Percentiles rank a stretch among this genome's conserved stretches.
These are phyloP conservation scores for Pyrgus malvae DNA, from an alignment of 2,888 invertebrate genomes.

Conservation along the genomic window DNA sequence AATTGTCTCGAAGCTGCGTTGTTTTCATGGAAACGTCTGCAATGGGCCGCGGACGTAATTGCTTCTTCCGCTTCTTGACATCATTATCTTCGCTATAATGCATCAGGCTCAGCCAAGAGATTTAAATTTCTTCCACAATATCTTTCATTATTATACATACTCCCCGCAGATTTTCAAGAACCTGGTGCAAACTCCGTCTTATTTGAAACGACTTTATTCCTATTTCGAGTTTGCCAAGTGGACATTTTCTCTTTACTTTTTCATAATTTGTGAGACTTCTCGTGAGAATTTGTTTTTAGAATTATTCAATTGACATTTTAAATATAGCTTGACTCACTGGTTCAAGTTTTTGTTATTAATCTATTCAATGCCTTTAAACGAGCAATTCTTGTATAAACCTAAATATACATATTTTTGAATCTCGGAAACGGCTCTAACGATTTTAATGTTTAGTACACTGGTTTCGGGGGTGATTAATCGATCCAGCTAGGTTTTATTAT, in stretches of 20 bases:
- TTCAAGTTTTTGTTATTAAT: neutral
- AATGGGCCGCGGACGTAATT: slow-evolving; percentile 65
- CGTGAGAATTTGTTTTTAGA: slow-evolving; percentile 1
- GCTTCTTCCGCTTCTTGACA: slow-evolving; percentile 74
- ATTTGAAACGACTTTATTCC: slow-evolving; percentile 17
- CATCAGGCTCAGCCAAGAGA: slow-evolving; percentile 51
- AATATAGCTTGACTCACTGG: neutral
- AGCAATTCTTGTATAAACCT: too few species aligned
- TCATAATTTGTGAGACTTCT: slow-evolving; percentile 13
- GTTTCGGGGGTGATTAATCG: too few species aligned
- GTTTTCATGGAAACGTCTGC: slow-evolving; percentile 53
- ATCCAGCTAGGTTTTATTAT: too few species aligned
- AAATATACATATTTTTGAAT: too few species aligned
- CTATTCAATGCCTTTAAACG: too few species aligned
- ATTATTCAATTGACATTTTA: slow-evolving; percentile 7
- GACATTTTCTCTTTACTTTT: slow-evolving; percentile 22
- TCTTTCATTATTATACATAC: slow-evolving; percentile 18
- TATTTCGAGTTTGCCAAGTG: slow-evolving; percentile 23
- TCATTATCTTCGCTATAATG: slow-evolving; percentile 75
- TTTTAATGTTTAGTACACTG: too few species aligned
- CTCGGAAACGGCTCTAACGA: too few species aligned
- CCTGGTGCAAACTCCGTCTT: slow-evolving; percentile 14
- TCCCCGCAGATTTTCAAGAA: slow-evolving; percentile 12
- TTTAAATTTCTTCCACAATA: slow-evolving; percentile 5
- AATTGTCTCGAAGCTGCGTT: slow-evolving; percentile 45